Conservation (phyloP, 2,797 vertebrate genomes). For the Falco rusticolus region DNA sequence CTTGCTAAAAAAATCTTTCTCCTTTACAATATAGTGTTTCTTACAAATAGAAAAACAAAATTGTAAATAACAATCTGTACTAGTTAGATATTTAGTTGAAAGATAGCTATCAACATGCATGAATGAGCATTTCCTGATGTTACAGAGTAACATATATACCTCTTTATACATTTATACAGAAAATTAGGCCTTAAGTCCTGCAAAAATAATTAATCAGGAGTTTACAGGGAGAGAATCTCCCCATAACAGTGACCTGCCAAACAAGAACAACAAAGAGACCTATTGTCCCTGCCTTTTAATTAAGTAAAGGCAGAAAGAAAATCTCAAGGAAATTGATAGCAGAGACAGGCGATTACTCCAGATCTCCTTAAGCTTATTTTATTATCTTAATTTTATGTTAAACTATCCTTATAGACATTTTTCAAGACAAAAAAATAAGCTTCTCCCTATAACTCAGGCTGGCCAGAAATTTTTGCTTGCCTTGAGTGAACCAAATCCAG, state of each 20-base stretch:
- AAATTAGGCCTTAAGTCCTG: neutral
- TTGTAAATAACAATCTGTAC: neutral
- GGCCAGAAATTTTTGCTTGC: neutral
- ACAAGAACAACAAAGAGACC: neutral
- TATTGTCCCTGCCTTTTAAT: neutral
- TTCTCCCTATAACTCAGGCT: neutral
- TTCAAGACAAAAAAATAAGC: neutral
- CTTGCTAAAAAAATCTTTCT: neutral
- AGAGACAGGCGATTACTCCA: neutral
- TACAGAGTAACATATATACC: neutral
- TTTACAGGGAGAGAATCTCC: neutral
- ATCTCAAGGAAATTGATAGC: neutral
- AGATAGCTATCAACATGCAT: neutral
- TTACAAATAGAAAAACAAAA: neutral
- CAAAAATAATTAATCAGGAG: neutral
- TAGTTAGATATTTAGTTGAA: neutral
- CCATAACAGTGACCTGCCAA: neutral
- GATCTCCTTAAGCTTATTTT: neutral
- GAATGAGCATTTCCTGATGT: neutral
- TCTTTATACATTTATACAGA: neutral
- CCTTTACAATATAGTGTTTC: neutral
- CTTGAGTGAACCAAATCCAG: neutral
- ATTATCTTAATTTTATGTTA: neutral
- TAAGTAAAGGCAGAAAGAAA: neutral
- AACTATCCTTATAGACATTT: neutral